These are phyloP conservation scores for Malurus elegans DNA, from an alignment of 2,113 vertebrate genomes.

Conservation along the genomic window DNA sequence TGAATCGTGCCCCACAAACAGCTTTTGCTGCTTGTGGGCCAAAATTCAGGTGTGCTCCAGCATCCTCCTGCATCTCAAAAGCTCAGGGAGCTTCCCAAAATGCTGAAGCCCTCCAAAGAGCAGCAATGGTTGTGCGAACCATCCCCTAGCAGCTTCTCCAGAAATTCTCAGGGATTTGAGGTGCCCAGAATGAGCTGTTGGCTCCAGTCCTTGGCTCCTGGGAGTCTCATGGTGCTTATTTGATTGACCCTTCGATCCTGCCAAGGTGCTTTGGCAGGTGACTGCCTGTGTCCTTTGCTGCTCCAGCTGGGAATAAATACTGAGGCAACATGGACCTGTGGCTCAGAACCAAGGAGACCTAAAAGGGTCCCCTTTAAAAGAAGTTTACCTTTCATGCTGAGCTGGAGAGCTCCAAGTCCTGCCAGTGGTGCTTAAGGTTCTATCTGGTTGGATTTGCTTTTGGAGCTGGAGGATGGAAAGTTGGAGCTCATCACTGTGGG, in stretches of 20 bases:
- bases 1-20: background rate
- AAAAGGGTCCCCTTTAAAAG: background rate
- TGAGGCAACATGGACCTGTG: rapidly evolving
- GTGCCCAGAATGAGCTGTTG: background rate
- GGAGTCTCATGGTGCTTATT: background rate
- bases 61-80: background rate
- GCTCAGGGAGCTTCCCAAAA: background rate
- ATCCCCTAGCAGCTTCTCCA: background rate
- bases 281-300: rapidly evolving
- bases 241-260: background rate
- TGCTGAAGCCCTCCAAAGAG: background rate
- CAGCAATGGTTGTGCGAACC: rapidly evolving
- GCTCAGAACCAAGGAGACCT: background rate
- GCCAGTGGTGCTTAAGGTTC: rapidly evolving
- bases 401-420: background rate
- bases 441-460: background rate
- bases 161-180: background rate
- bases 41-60: background rate
- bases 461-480: background rate
- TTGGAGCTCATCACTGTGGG: background rate
- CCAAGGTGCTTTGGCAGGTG: slow-evolving; percentile 4
- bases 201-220: background rate
- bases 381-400: background rate
- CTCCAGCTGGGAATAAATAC: background rate
- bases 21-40: background rate